Conservation (phyloP, 2,113 vertebrate genomes). For the Talpa occidentalis region DNA sequence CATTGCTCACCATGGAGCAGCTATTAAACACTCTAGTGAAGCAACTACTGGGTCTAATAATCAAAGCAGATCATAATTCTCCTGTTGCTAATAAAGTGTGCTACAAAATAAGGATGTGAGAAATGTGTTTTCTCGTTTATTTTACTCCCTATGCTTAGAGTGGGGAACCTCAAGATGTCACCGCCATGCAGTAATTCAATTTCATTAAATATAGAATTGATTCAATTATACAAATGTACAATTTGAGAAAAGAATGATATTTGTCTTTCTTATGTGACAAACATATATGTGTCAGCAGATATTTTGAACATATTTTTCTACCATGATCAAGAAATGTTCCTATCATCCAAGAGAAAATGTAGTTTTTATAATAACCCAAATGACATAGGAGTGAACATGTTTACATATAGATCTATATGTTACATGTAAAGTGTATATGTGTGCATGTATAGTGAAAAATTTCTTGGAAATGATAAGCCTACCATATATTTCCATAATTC, state of each 20-base stretch:
- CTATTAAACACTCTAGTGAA: constrained; percentile 41
- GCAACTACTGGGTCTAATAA: constrained; percentile 39
- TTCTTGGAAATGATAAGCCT: neutral
- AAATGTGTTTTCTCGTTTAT: neutral
- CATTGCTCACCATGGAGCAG: neutral
- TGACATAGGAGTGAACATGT: neutral
- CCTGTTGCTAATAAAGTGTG: neutral
- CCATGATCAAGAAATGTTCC: neutral
- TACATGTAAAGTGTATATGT: neutral
- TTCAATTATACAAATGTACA: constrained; percentile 37
- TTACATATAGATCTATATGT: neutral
- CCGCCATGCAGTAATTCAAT: neutral
- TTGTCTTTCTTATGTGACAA: neutral
- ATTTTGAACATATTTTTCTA: neutral
- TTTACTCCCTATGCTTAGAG: neutral
- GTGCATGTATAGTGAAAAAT: neutral
- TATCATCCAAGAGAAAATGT: neutral
- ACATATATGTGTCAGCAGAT: neutral
- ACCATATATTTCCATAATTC: neutral
- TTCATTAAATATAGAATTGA: constrained; percentile 57
- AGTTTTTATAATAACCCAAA: neutral
- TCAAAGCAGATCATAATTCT: constrained; percentile 31
- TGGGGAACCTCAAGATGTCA: neutral
- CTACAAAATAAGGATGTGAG: constrained; percentile 42
- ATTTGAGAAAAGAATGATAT: constrained; percentile 39